Percentiles rank a stretch among this genome's conserved stretches.
phyloP scores from a whole-genome alignment of 2,113 vertebrate species.

The Strix aluco region DNA sequence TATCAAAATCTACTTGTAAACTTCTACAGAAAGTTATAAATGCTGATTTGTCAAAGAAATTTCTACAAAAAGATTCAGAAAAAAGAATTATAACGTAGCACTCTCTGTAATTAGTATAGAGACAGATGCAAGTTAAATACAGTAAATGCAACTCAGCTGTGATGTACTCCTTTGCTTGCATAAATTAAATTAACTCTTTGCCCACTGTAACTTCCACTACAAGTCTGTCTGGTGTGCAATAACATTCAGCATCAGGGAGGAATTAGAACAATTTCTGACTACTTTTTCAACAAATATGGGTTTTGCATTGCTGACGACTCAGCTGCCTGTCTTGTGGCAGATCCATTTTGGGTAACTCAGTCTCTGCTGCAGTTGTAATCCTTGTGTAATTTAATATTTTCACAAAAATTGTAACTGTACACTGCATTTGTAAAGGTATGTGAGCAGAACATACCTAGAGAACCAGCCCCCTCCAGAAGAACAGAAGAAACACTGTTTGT shows the following conservation, averaged over 20 bases:
- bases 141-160: background rate
- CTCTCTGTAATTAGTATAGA: background rate
- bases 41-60: background rate
- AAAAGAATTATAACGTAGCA: background rate
- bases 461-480: background rate
- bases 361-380: background rate
- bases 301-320: background rate
- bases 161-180: background rate
- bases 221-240: background rate
- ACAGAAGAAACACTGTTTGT: background rate
- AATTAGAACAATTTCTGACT: background rate
- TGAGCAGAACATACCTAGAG: background rate
- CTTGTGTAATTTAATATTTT: background rate
- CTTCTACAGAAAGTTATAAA: background rate
- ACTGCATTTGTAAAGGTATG: background rate
- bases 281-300: background rate
- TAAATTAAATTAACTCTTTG: background rate
- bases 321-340: background rate
- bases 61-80: background rate
- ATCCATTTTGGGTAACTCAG: background rate
- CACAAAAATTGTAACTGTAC: background rate
- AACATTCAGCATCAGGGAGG: background rate
- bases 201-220: background rate
- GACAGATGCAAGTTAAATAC: background rate
- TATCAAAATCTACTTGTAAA: background rate